Base-by-base conservation (phyloP, 2,888 invertebrate genomes). In the Alsophila aescularia region DNA sequence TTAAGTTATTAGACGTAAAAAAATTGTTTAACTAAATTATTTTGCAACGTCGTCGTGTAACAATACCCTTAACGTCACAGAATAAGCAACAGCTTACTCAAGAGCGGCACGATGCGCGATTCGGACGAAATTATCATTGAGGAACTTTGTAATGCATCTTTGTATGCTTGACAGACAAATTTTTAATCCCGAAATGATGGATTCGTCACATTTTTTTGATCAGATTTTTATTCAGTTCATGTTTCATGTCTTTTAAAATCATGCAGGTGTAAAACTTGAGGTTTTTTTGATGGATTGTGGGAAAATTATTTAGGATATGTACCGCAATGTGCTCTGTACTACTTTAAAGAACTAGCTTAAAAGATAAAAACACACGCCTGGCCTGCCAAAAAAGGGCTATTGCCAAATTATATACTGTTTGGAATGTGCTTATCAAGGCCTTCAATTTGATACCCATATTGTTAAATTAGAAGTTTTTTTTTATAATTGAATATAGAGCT, bases 161-260 rank as follows among this genome's bases (percentile, higher is more conserved):
- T 45, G 36, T 27, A 53, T 44, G 60, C 41, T 60, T 69, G 70
- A 71, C 66, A 48, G 72, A 76, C 77, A 77, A 76, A 74, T 75
- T 75, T 64, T 69, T 43, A 72, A 73, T 73, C 70, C 67, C 55
- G 31, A 70, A 72, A 69, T 77, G 74, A 78, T 71, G 71, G 73
- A 74, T 77, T 72, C 69, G 61, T 67, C 58, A 66, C 66, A 67
- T 73, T 54, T 54, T 42, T 48, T 52, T 27, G 10, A 0, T 7
- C 12, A 66, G 58, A 50, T 50, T 60, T n/a, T n/a, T 6, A 15
- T 21, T 14, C 12, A 41, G 32, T 14, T 37, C 12, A 27, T 47
- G 37, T 51, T 55, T 42, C 18, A 34, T 49, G 21, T n/a, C 12
- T 15, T 45, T 45, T 55, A 53, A 34, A 43, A 32, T 2, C 41